Evolutionary conservation across 1,140 invertebrate species (phyloP), one percentile per base, ranked within the genome.

Genomic region (Bombus sibiricus): DNA sequence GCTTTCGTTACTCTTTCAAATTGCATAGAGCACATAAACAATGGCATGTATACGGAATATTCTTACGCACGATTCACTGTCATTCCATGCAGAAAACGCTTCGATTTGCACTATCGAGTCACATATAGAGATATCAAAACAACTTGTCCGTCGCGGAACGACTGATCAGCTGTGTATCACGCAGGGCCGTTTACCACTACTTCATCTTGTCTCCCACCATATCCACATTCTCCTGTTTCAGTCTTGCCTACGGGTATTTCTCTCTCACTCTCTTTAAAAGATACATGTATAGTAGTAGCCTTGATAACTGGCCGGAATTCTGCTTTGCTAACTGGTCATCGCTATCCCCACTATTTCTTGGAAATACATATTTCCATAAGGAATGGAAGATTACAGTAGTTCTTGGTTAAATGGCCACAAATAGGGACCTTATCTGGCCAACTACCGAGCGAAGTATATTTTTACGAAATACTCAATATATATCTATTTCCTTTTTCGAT

Each of bases 81-180:
- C 86, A 89, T 69, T 64, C 34, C 3, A 28, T 25, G 25, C 3
- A 47, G 10, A n/a, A 37, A 43, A 41, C 66, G 39, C 22, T 15
- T 28, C 41, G 18, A 66, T 32, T 34, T 53, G 53, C 62, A 62
- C 62, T 2, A 57, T 3, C 28, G 34, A 74, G 12, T 5, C 13
- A 4, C 47, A 5, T 53, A 37, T 57, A 53, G n/a, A 68, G 64
- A n/a, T 34, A 76, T 57, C 37, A n/a, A 59, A 47, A 69, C 74
- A 53, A 81, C 75, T 79, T 68, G 79, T 85, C 41, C 88, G 86
- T 73, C 88, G 75, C 83, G 62, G 78, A 81, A 85, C 85, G 86
- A 90, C 91, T 91, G 91, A 92, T 92, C 91, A 92, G 91, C 91
- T 92, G 90, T 86, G 85, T 85, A 84, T 88, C 86, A 90, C 88